Evolutionary conservation across 1,140 invertebrate species (phyloP).

Genomic region (Lucilia sericata): DNA sequence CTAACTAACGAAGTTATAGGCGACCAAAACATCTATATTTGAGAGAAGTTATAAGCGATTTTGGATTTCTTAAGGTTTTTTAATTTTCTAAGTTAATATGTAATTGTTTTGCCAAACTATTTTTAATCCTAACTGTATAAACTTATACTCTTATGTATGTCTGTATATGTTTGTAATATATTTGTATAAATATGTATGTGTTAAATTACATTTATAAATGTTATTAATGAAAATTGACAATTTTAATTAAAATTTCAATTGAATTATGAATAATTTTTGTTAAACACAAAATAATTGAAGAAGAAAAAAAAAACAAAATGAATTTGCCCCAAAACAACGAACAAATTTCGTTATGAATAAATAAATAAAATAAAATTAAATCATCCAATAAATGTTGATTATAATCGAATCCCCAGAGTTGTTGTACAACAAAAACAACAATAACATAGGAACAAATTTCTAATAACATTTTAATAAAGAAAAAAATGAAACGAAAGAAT

Average conservation of each 20-base stretch:
- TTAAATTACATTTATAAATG: neutral
- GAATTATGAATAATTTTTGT: constrained; percentile 19
- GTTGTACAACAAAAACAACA: constrained; percentile 9
- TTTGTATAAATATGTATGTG: too few species aligned
- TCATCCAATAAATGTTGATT: constrained; percentile 43
- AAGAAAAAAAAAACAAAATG: neutral
- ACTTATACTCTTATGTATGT: too few species aligned
- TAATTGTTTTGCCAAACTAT: too few species aligned
- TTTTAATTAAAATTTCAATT: constrained; percentile 42
- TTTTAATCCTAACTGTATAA: too few species aligned
- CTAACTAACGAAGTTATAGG: too few species aligned
- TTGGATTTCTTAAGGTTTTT: too few species aligned
- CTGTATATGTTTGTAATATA: too few species aligned
- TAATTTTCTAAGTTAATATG: too few species aligned
- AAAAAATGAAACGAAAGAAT: neutral
- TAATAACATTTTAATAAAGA: constrained; percentile 31
- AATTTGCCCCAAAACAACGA: neutral
- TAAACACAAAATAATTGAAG: neutral
- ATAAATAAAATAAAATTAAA: constrained; percentile 42
- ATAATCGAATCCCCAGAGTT: constrained; percentile 34
- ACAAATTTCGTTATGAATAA: constrained; percentile 29
- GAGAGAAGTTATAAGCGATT: too few species aligned
- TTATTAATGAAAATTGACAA: constrained; percentile 43
- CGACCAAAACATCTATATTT: too few species aligned
- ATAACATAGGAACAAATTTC: neutral